Evolutionary conservation across 2,113 vertebrate genomes (phyloP).

Genomic region (Okapia johnstoni): DNA sequence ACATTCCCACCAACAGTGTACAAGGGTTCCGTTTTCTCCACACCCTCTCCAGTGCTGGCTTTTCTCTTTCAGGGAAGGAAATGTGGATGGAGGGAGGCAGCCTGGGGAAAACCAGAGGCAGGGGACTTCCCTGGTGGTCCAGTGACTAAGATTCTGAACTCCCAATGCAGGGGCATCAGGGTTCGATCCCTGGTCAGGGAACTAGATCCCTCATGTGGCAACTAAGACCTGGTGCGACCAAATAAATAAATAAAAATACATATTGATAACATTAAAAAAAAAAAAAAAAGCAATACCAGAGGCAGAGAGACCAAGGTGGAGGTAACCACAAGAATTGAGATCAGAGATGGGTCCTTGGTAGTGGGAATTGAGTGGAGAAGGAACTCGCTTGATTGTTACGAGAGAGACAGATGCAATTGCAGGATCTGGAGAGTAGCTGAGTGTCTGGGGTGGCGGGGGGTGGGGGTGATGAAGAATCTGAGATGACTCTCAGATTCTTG

Average conservation of each 20-base stretch:
- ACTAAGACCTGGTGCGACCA: neutral
- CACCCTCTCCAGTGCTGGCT: neutral
- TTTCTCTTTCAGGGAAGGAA: neutral
- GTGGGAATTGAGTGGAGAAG: neutral
- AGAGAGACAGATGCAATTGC: neutral
- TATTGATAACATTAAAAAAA: neutral
- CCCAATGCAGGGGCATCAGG: neutral
- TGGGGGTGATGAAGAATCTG: accelerated
- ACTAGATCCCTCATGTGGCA: neutral
- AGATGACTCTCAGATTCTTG: neutral
- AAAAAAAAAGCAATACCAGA: neutral
- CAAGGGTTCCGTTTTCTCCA: neutral
- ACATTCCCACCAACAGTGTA: neutral
- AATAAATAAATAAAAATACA: neutral
- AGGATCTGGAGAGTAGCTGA: neutral
- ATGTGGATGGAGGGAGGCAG: too few relatives aligned
- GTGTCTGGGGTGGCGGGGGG: neutral
- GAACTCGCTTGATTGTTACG: neutral
- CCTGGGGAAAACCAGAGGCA: neutral
- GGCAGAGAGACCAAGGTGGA: neutral
- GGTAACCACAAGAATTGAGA: neutral
- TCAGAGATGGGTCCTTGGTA: accelerated
- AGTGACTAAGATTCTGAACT: neutral
- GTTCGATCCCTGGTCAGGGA: neutral
- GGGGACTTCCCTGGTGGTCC: neutral